Base-by-base conservation (phyloP, 2,113 vertebrate genomes). In the Puma concolor region DNA sequence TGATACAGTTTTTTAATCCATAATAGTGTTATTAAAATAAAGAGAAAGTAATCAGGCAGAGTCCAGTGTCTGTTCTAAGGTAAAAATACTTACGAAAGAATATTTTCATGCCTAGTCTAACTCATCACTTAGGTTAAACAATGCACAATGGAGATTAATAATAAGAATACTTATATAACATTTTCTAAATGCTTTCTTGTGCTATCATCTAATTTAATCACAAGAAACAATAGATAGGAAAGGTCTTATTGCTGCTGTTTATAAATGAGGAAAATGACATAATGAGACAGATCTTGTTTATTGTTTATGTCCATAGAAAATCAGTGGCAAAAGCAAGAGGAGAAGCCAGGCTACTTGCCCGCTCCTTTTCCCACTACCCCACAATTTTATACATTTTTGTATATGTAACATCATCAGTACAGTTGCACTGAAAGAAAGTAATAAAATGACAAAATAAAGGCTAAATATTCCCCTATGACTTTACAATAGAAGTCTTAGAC, bases 21-120 rank as follows among this genome's bases (percentile, higher is more conserved):
- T 88, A 92, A 66, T 25, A 88, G 52, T n/a, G 4, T 48, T 77
- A 86, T 52, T 89, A 60, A 91, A 96, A 92, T 88, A 89, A 60
- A 88, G 11, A 23, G 1, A 54, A 71, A 41, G 14, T 69, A 69
- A 74, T 54, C 52, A 85, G 29, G 21, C 4, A 74, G 23, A 85
- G 48, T 60, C 15, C 4, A 74, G 16, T 63, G 69, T 71, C 27
- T 77, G 23, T 77, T 63, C 54, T 88, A 31, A 31, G 44, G 19
- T 33, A 54, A n/a, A 31, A 89, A 76, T 57, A 77, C 66, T 86
- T 91, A 23, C 0, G 52, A 94, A 71, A 60, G 16, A 82, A 52
- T 31, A 15, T 85, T 74, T 38, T 86, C 44, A 52, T 48, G 48
- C 38, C 66, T 86, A 93, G 17, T 19, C 23, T 21, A 87, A 83